A percentile compares a stretch with the other conserved stretches of the same genome.
phyloP scores from a whole-genome alignment of 1,140 invertebrate species.

The Arctopsyche grandis region DNA sequence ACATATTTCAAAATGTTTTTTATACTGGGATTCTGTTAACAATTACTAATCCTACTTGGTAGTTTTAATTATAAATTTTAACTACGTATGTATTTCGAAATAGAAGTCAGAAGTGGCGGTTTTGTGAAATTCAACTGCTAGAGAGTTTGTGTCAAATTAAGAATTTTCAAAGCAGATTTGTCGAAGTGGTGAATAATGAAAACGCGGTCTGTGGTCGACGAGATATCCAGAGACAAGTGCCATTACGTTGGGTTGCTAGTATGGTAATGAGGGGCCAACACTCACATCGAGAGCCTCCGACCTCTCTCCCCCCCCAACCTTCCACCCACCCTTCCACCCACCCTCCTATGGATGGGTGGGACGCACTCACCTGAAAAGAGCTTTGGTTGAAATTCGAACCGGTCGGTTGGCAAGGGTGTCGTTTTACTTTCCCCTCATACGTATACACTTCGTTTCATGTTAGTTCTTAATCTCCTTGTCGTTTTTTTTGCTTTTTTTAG shows the following conservation, averaged over 20 bases:
- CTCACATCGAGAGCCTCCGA: slow-evolving; percentile 12
- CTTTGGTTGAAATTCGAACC: slow-evolving; percentile 20
- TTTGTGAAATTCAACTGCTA: too few relatives aligned
- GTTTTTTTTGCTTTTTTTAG: background rate
- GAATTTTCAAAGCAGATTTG: too few relatives aligned
- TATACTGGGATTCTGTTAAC: too few relatives aligned
- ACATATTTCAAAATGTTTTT: too few relatives aligned
- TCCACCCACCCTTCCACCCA: background rate
- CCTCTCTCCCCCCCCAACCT: too few relatives aligned
- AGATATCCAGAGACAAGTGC: slow-evolving; percentile 27
- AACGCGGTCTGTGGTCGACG: slow-evolving; percentile 7
- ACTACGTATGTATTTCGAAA: too few relatives aligned
- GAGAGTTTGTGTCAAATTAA: too few relatives aligned
- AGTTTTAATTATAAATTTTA: too few relatives aligned
- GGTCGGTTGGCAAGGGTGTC: background rate
- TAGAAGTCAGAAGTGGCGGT: too few relatives aligned
- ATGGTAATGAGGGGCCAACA: slow-evolving; percentile 49
- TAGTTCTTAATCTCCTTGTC: too few relatives aligned
- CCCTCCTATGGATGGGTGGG: background rate
- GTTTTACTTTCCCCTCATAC: background rate
- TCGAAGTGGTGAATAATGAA: background rate
- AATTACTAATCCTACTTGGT: too few relatives aligned
- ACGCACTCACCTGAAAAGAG: background rate
- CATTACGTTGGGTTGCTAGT: slow-evolving; percentile 49
- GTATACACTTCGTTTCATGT: too few relatives aligned